Percentiles rank a stretch among this genome's conserved stretches.
phyloP scores from a whole-genome alignment of 2,797 vertebrate genomes.

The Sebastes vulpes region DNA sequence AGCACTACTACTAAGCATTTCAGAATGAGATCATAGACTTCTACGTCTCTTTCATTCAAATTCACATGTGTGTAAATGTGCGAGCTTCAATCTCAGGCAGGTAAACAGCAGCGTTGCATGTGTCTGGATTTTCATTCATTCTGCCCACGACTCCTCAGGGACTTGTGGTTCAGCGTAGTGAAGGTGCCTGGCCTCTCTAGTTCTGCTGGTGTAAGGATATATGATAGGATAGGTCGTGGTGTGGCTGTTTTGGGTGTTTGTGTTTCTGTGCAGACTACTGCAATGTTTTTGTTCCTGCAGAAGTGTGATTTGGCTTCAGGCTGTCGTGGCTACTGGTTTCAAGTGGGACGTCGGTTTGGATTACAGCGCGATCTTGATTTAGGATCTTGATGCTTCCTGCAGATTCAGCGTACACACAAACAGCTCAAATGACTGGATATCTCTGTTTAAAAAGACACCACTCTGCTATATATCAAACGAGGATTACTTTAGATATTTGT shows the following conservation, averaged over 20 bases:
- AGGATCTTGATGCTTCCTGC: conserved; percentile 53
- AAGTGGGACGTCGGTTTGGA: conserved; percentile 51
- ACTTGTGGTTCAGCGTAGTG: conserved; percentile 61
- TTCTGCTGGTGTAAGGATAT: conserved; percentile 79
- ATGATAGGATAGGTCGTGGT: conserved; percentile 74
- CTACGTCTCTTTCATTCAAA: not conserved
- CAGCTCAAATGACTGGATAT: conserved; percentile 22
- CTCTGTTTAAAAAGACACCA: conserved; percentile 12
- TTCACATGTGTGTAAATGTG: conserved; percentile 5
- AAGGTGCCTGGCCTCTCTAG: conserved; percentile 55
- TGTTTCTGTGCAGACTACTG: conserved; percentile 67
- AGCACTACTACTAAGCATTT: conserved; percentile 20
- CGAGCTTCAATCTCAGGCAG: conserved; percentile 42
- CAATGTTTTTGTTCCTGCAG: conserved; percentile 66
- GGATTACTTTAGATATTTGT: conserved; percentile 49
- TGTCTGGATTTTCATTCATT: conserved; percentile 75
- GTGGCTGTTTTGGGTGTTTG: conserved; percentile 72
- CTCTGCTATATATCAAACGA: conserved; percentile 24
- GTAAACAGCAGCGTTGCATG: conserved; percentile 54
- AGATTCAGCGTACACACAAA: conserved; percentile 49
- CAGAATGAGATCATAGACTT: conserved; percentile 1
- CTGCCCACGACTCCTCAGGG: conserved; percentile 38
- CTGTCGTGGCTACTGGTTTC: conserved; percentile 59
- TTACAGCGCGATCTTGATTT: conserved; percentile 53
- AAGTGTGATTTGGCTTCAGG: conserved; percentile 73